phyloP scores from a whole-genome alignment of 2,113 vertebrate genomes.

The Reinhardtius hippoglossoides region DNA sequence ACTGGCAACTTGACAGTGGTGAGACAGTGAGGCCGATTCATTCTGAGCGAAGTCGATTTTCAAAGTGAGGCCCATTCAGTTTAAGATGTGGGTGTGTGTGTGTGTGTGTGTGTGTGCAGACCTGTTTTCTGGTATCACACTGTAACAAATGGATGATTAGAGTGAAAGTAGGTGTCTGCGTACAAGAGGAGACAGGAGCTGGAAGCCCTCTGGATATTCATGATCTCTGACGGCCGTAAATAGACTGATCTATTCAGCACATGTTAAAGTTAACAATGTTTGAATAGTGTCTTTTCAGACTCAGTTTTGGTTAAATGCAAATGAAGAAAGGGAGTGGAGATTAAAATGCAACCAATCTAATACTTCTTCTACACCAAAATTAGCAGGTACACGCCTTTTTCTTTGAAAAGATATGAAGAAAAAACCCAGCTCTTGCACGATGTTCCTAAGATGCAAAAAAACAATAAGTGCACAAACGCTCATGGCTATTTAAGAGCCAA shows the following conservation, averaged over 20 bases:
- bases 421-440: background rate
- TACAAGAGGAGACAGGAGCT: background rate
- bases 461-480: no score
- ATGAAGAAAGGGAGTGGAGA: no score
- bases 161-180: background rate
- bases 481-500: no score
- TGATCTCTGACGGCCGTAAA: background rate
- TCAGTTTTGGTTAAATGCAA: no score
- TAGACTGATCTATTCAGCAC: background rate
- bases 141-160: background rate
- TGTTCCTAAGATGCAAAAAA: no score
- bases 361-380: no score
- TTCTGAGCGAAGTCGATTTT: background rate
- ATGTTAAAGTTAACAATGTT: background rate
- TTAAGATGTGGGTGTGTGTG: background rate
- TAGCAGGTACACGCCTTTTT: no score
- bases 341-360: no score
- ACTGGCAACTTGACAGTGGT: background rate
- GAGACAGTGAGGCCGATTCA: background rate
- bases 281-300: no score
- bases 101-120: background rate
- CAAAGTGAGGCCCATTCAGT: background rate
- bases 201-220: conserved; percentile 15
- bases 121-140: background rate
- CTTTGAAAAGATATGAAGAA: no score